Evolutionary conservation across 2,888 invertebrate genomes (phyloP), one percentile per base, ranked within the genome.

Genomic region (Leptinotarsa rubiginosa): DNA sequence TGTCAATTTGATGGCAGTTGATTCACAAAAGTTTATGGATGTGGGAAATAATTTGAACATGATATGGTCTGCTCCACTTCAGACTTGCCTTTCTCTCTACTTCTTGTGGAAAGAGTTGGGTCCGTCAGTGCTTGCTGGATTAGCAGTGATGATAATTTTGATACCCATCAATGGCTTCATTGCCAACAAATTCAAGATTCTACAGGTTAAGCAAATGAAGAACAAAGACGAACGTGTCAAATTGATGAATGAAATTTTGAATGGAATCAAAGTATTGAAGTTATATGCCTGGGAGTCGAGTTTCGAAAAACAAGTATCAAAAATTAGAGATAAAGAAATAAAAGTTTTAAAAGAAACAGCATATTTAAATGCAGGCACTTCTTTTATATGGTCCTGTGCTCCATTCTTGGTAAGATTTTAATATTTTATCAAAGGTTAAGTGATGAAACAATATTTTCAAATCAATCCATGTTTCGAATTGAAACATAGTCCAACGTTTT

Each of bases 261-360:
- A 94, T 86, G 97, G 97, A 66, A 97, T 97, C 79, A 97, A 97
- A 91, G 96, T 96, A 71, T 89, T 97, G 80, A 97, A 97, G 88
- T 89, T 97, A 86, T 97, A 97, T 86, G 97, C 97, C 0, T 97
- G 97, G 97, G 98, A 98, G 87, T 93, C 94, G 2, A 96, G 97
- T 80, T 97, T 97, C 86, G 95, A 96, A 86, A 92, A 93, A 70
- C 96, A 97, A 89, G 93, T 98, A 79, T 89, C 94, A 81, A 92
- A 93, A 83, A 97, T 98, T 81, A 92, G 99, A 83, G 91, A 92
- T 79, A 94, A 95, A 85, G 98, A 99, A 89, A 93, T 98, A 86
- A 90, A 93, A 76, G 94, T 97, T 18, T 90, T 98, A 77, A 96
- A 94, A 87, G 92, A 95, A 81, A 93, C 96, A 0, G 97, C 98